Percentiles rank a stretch among this genome's conserved stretches.
phyloP scores from a whole-genome alignment of 2,888 invertebrate genomes.

The Galerucella pusilla region DNA sequence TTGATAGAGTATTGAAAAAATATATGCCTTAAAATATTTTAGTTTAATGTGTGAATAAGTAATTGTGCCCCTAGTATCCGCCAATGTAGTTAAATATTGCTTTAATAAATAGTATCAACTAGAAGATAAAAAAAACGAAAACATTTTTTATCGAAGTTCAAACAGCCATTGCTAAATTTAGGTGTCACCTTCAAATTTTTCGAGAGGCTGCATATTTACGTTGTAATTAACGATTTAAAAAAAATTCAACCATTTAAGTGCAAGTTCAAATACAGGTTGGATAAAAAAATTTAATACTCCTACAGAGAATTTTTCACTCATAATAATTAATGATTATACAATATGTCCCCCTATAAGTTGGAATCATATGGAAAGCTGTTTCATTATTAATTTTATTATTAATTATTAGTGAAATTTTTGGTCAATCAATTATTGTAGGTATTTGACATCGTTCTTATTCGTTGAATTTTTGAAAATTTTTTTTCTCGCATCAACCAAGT shows the following conservation, averaged over 20 bases:
- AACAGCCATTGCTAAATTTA: conserved; percentile 34
- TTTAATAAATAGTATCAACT: conserved; percentile 24
- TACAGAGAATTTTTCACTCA: too few species aligned
- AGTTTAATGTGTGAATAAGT: neutral
- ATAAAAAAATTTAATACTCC: too few species aligned
- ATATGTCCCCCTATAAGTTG: too few species aligned
- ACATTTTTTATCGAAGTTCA: conserved; percentile 34
- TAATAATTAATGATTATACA: too few species aligned
- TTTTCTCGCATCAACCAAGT: too few species aligned
- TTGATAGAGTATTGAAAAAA: neutral
- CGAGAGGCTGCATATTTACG: conserved; percentile 6
- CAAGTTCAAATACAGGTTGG: neutral
- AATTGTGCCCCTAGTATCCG: neutral
- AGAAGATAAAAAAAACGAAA: conserved; percentile 27
- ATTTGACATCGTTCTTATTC: too few species aligned
- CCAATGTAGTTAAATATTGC: conserved; percentile 5
- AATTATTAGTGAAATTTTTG: too few species aligned
- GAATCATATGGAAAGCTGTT: too few species aligned
- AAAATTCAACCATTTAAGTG: conserved; percentile 2
- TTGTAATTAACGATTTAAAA: neutral
- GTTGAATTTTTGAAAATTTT: too few species aligned
- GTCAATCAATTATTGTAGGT: too few species aligned
- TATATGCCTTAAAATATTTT: neutral
- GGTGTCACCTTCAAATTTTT: conserved; percentile 40
- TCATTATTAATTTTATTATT: too few species aligned